phyloP scores from a whole-genome alignment of 2,888 invertebrate species.

The Mesodorylaimus sp. region DNA sequence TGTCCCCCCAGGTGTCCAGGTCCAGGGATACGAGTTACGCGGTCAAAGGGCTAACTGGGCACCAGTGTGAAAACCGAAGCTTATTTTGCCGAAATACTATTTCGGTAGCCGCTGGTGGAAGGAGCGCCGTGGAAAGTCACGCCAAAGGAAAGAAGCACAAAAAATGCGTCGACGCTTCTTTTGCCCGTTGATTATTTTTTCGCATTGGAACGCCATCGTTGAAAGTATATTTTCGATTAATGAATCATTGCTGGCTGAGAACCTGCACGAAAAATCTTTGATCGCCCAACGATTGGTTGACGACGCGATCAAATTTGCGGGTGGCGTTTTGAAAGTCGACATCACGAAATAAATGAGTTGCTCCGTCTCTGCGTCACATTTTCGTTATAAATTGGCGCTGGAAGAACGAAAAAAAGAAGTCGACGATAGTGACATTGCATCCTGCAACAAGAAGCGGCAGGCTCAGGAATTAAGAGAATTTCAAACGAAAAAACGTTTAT shows the following conservation, averaged over 20 bases:
- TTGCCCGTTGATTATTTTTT: too few species aligned
- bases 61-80: too few species aligned
- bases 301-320: background rate
- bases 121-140: too few species aligned
- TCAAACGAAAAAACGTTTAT: background rate
- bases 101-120: too few species aligned
- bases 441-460: background rate
- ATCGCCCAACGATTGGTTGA: constrained; percentile 12
- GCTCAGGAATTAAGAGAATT: background rate
- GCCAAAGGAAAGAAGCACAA: too few species aligned
- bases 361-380: background rate
- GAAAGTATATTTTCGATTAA: constrained; percentile 19
- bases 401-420: background rate
- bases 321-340: background rate
- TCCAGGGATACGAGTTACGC: too few species aligned
- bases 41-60: too few species aligned
- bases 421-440: background rate
- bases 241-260: constrained; percentile 15
- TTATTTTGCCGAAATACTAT: too few species aligned
- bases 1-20: too few species aligned
- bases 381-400: background rate
- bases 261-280: constrained; percentile 14
- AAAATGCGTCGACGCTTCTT: too few species aligned
- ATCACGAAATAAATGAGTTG: background rate
- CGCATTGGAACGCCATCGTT: constrained; percentile 18